phyloP scores from a whole-genome alignment of 2,888 invertebrate species.

The Mythimna impura region DNA sequence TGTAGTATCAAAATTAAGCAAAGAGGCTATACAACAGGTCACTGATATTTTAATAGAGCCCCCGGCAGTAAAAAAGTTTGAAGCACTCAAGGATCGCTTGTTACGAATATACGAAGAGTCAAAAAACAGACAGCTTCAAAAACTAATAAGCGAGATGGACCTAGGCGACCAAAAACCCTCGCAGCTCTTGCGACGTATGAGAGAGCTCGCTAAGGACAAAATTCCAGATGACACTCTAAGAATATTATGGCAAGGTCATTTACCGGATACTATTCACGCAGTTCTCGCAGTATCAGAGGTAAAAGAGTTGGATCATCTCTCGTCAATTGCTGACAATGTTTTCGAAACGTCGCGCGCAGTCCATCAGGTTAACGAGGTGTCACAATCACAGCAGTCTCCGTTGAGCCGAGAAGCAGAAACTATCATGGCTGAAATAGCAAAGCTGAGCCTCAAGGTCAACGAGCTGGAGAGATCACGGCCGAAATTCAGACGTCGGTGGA shows the following conservation, averaged over 20 bases:
- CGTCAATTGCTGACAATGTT: background rate
- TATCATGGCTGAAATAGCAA: constrained; percentile 2
- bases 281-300: too few species aligned
- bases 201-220: background rate
- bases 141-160: background rate
- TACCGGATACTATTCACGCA: too few species aligned
- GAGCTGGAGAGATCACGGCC: background rate
- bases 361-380: background rate
- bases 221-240: too few species aligned
- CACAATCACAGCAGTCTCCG: background rate
- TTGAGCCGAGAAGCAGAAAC: background rate
- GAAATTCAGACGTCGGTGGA: background rate
- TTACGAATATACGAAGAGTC: background rate
- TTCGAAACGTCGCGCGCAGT: background rate
- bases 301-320: background rate
- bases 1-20: background rate
- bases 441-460: background rate
- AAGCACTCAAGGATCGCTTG: background rate
- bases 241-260: too few species aligned
- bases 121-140: background rate
- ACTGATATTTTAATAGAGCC: background rate
- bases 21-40: background rate
- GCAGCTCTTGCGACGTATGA: background rate
- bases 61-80: too few species aligned
- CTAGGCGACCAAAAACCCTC: background rate